Base-by-base conservation (phyloP, 2,113 vertebrate species). In the Apteryx mantelli region DNA sequence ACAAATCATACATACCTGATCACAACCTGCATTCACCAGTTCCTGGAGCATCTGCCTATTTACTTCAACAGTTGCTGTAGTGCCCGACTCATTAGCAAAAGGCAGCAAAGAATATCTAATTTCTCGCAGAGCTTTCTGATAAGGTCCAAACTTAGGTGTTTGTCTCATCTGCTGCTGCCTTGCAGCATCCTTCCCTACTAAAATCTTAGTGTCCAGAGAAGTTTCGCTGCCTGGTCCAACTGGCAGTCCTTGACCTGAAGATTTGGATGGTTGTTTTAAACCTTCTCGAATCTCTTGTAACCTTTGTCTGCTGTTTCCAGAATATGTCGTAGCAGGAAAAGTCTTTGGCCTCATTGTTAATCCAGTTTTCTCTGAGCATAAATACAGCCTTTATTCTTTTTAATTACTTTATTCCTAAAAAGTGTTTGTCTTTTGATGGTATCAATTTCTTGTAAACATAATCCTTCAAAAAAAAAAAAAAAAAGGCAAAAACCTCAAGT, bases 1-100 rank as follows among this genome's bases (percentile, higher is more conserved):
- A 46, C 74, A 50, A 89, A 4, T 55, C 60, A 14, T 26, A 96
- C 98, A 3, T 97, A 99, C 99, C 99, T 99, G 99, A 97, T 99
- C 99, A 56, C 99, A 99, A 69, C 99, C 99, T 3, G 99, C 99
- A 21, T 99, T 99, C 97, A 99, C 99, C 96, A 99, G 97, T 15
- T 99, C 99, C 97, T 99, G 99, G 17, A 99, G 98, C 99, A 99
- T 99, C 92, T 99, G 99, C 50, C 99, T 97, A 88, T 99, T 99
- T 48, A 99, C 99, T 92, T 99, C 99, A 52, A 99, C 98, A 1
- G 98, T 88, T 1, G 98, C 93, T 3, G 98, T 96, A 11, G 98
- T 96, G 32, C 99, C 98, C 0, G 98, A 99, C 82, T 99, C 99
- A 22, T 99, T 99, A 89, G 99, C 99, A 50, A 99, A 99, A 42